phyloP scores from a whole-genome alignment of 2,888 invertebrate species.

The Baccha elongata region DNA sequence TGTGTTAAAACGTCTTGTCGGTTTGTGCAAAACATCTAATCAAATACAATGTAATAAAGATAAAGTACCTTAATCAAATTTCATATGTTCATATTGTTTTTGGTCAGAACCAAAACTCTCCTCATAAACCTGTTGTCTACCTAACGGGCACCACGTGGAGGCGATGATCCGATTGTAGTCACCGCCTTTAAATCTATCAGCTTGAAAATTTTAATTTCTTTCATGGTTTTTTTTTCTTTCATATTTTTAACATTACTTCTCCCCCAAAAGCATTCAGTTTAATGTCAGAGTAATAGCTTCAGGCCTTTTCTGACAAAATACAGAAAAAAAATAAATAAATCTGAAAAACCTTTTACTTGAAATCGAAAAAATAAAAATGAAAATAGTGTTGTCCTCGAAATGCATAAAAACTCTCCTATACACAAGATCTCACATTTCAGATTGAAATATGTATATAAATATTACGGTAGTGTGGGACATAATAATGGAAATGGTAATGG shows the following conservation, averaged over 20 bases:
- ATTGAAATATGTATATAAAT: conserved; percentile 4
- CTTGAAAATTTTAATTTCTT: neutral
- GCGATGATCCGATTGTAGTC: too few species aligned
- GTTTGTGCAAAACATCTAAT: too few species aligned
- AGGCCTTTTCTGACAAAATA: conserved; percentile 25
- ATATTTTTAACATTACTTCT: neutral
- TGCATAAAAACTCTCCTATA: conserved; percentile 34
- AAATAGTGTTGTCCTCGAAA: conserved; percentile 67
- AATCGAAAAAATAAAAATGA: conserved; percentile 57
- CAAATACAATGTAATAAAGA: too few species aligned
- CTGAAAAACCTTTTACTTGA: conserved; percentile 48
- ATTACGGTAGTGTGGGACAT: neutral
- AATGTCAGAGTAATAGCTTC: conserved; percentile 43
- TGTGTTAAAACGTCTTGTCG: too few species aligned
- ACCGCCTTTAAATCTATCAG: too few species aligned
- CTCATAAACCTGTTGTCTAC: too few species aligned
- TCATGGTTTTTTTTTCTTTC: neutral
- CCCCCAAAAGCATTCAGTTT: conserved; percentile 23
- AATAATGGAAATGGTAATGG: neutral
- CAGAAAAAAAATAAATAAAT: conserved; percentile 1
- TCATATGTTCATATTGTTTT: too few species aligned
- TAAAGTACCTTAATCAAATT: too few species aligned
- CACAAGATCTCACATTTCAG: conserved; percentile 15
- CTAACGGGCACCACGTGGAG: too few species aligned
- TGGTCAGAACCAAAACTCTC: too few species aligned